A percentile compares a stretch with the other conserved stretches of the same genome.
phyloP scores from a whole-genome alignment of 2,113 vertebrate genomes.

The Alosa alosa region DNA sequence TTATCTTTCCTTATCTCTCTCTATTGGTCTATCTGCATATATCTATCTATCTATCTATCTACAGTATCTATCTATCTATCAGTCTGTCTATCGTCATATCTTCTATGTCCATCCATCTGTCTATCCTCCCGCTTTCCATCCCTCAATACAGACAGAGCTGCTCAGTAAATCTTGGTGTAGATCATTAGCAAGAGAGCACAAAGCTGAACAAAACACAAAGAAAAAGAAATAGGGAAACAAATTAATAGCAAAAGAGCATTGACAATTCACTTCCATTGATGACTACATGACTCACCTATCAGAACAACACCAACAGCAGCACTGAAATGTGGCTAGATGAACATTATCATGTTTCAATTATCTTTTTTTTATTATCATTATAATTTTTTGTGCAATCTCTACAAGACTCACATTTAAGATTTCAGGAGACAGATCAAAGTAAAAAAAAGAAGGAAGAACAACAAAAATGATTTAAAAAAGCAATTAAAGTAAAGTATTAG shows the following conservation, averaged over 20 bases:
- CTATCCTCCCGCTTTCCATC: not conserved
- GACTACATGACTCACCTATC: slow-evolving; percentile 11
- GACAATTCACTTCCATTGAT: not conserved
- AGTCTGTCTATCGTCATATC: not conserved
- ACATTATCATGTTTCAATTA: slow-evolving; percentile 74
- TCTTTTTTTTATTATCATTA: slow-evolving; percentile 50
- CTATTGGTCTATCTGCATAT: not conserved
- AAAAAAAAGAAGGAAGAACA: slow-evolving; percentile 25
- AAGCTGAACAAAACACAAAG: not conserved
- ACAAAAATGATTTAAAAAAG: slow-evolving; percentile 32
- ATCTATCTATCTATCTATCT: not conserved
- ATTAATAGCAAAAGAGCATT: slow-evolving; percentile 19
- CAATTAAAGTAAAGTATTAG: not conserved
- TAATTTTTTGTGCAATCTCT: slow-evolving; percentile 81
- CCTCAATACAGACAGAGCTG: not conserved
- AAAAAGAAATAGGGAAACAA: not conserved
- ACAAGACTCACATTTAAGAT: slow-evolving; percentile 90
- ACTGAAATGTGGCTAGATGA: slow-evolving; percentile 58
- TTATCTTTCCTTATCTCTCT: not conserved
- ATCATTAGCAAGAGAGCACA: not conserved
- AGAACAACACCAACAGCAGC: slow-evolving; percentile 33
- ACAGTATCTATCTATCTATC: not conserved
- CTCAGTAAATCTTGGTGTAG: not conserved
- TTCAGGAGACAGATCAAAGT: slow-evolving; percentile 82
- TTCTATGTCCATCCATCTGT: not conserved